These are phyloP conservation scores for Elymnias hypermnestra DNA, from an alignment of 1,140 invertebrate species.

Conservation along the genomic window DNA sequence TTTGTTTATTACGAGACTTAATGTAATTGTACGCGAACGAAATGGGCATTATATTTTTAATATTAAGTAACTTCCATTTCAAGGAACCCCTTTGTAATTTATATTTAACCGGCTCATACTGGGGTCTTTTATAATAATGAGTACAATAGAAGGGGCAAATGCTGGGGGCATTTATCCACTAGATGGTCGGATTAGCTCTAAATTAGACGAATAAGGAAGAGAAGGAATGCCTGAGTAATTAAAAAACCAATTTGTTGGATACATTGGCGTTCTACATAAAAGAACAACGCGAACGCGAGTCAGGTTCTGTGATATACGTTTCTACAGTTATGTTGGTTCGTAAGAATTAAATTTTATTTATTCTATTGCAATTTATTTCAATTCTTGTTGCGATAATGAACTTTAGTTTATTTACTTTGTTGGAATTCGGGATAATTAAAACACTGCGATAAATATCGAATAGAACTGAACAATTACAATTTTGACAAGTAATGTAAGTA, in stretches of 20 bases:
- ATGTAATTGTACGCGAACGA: too few relatives aligned
- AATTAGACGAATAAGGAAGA: conserved; percentile 57
- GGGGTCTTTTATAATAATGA: conserved; percentile 52
- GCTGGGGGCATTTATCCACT: conserved; percentile 38
- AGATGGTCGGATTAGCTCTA: conserved; percentile 51
- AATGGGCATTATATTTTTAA: conserved; percentile 13
- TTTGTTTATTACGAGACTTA: too few relatives aligned
- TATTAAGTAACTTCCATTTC: conserved; percentile 18
- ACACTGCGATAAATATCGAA: not conserved
- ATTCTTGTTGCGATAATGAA: not conserved
- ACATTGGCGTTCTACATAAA: conserved; percentile 29
- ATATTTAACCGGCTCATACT: conserved; percentile 33
- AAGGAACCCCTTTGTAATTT: conserved; percentile 31
- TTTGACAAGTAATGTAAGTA: too few relatives aligned
- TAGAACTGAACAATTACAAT: too few relatives aligned
- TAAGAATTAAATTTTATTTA: conserved; percentile 11
- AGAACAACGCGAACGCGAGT: conserved; percentile 13
- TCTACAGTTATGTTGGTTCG: conserved; percentile 10
- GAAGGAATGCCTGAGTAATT: conserved; percentile 51
- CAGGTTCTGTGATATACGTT: conserved; percentile 13
- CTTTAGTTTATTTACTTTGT: not conserved
- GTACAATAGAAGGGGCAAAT: conserved; percentile 46
- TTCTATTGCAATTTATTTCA: conserved; percentile 5
- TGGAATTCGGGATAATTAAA: not conserved
- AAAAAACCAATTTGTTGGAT: conserved; percentile 64